Percentiles rank a stretch among this genome's conserved stretches.
Conservation (phyloP, 2,888 invertebrate genomes). For the Lycaena phlaeas region DNA sequence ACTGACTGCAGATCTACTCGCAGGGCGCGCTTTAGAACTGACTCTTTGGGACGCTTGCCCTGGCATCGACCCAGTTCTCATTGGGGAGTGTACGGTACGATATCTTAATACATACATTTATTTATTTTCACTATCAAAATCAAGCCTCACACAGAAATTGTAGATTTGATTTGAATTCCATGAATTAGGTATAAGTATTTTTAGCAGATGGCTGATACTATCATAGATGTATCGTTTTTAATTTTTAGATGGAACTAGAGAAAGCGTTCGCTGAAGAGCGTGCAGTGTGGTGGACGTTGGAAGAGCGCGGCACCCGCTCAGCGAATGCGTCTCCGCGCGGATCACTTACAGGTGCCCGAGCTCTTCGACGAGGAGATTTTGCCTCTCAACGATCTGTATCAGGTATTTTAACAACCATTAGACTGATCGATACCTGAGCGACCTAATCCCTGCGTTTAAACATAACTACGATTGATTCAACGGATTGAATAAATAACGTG, state of each 20-base stretch:
- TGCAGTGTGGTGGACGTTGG: conserved; percentile 91
- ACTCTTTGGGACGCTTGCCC: conserved; percentile 91
- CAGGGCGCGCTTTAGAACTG: conserved; percentile 86
- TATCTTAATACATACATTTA: neutral
- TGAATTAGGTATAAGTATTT: no score
- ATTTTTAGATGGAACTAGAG: conserved; percentile 77
- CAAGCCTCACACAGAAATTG: no score
- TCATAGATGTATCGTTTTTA: no score
- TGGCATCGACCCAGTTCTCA: conserved; percentile 85
- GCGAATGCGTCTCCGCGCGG: conserved; percentile 86
- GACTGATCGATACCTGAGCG: conserved; percentile 6
- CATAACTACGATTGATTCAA: no score
- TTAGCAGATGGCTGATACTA: no score
- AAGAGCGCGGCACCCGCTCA: conserved; percentile 85
- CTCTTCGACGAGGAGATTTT: conserved; percentile 80
- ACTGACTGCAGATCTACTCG: conserved; percentile 83
- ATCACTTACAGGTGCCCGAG: conserved; percentile 79
- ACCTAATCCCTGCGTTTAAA: no score
- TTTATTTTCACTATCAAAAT: no score
- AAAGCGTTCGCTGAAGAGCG: conserved; percentile 91
- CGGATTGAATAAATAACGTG: no score
- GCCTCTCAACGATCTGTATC: conserved; percentile 83
- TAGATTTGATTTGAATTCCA: no score
- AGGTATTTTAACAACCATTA: conserved; percentile 48
- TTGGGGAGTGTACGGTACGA: conserved; percentile 82